These are phyloP conservation scores for Hypsibius dujardini DNA, from an alignment of 1,140 invertebrate genomes.

Conservation along the genomic window DNA sequence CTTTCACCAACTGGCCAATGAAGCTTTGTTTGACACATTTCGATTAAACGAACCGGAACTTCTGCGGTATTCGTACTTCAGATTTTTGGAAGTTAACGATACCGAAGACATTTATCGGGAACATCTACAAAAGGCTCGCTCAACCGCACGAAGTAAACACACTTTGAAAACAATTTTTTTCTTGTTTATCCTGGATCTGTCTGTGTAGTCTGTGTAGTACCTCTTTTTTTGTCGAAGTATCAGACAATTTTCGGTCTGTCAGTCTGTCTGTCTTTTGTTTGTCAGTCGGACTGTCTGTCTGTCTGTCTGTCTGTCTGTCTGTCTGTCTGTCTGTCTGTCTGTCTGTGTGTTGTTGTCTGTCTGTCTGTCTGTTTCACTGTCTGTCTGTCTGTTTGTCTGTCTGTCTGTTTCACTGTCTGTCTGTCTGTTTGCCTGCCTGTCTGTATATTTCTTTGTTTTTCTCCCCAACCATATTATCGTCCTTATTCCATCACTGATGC, in stretches of 20 bases:
- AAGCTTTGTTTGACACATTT: neutral
- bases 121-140: neutral
- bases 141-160: neutral
- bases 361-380: too few relatives aligned
- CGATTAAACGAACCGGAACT: neutral
- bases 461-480: too few relatives aligned
- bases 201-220: neutral
- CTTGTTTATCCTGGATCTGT: neutral
- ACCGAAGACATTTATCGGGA: neutral
- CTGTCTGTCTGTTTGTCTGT: too few relatives aligned
- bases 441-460: too few relatives aligned
- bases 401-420: too few relatives aligned
- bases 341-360: too few relatives aligned
- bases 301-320: too few relatives aligned
- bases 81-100: conserved; percentile 1
- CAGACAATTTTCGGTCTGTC: neutral
- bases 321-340: too few relatives aligned
- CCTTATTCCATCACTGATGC: too few relatives aligned
- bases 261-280: neutral
- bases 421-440: too few relatives aligned
- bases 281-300: neutral
- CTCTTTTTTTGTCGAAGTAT: neutral
- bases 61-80: neutral
- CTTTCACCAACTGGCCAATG: neutral
- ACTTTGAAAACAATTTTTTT: neutral